Percentiles rank a stretch among this genome's conserved stretches.
These are phyloP conservation scores for Clarias magur DNA, from an alignment of 2,113 vertebrate species.

Conservation along the genomic window DNA sequence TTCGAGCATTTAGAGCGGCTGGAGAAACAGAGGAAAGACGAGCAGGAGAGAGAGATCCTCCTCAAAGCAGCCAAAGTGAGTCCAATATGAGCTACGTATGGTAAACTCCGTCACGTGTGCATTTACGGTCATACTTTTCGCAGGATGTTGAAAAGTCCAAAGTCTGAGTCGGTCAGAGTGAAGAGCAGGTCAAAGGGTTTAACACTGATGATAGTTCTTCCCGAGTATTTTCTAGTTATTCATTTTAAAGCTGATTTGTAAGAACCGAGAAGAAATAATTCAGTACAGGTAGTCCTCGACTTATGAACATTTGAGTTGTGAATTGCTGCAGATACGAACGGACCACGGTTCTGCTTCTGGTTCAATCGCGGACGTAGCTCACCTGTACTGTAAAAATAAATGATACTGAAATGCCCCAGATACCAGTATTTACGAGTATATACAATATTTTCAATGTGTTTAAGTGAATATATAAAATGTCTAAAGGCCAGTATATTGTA, in stretches of 20 bases:
- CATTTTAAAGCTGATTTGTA: neutral
- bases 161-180: neutral
- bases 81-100: neutral
- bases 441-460: no score
- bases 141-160: neutral
- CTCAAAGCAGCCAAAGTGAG: conserved; percentile 86
- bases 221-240: neutral
- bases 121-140: neutral
- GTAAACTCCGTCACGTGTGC: neutral
- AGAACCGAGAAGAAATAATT: neutral
- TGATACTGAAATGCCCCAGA: no score
- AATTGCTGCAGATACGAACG: no score
- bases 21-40: conserved; percentile 87
- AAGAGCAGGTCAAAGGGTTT: neutral
- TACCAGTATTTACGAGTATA: no score
- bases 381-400: no score
- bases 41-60: conserved; percentile 86
- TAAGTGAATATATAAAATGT: no score
- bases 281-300: neutral
- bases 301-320: no score
- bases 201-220: neutral
- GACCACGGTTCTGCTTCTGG: no score
- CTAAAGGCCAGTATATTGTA: no score
- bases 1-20: conserved; percentile 87
- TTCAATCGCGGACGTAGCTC: no score